A percentile compares a stretch with the other conserved stretches of the same genome.
These are phyloP conservation scores for Geophilus truncorum DNA, from an alignment of 2,888 invertebrate genomes.

Conservation along the genomic window DNA sequence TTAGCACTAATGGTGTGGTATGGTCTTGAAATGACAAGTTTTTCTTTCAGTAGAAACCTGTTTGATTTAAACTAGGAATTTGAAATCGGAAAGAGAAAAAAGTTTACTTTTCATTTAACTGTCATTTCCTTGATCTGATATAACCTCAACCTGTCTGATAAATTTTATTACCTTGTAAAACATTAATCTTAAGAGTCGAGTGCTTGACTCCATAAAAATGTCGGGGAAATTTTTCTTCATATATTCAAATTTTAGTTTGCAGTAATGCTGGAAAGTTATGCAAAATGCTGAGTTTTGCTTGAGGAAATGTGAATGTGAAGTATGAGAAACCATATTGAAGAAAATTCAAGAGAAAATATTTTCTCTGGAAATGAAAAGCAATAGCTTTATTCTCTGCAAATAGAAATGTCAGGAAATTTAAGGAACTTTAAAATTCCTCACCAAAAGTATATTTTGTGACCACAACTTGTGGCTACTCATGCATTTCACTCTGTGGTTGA, in stretches of 20 bases:
- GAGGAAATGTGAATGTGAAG: background rate
- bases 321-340: background rate
- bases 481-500: background rate
- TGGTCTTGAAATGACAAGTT: background rate
- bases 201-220: background rate
- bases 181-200: background rate
- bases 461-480: too few species aligned
- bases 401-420: too few species aligned
- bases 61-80: background rate
- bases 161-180: background rate
- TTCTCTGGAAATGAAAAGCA: too few species aligned
- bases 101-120: background rate
- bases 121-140: background rate
- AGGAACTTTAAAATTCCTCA: too few species aligned
- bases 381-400: too few species aligned
- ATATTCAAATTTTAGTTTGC: background rate
- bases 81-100: background rate
- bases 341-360: too few species aligned
- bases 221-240: background rate
- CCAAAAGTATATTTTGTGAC: too few species aligned
- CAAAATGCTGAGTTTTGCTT: background rate
- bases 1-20: background rate
- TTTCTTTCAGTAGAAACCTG: background rate
- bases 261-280: background rate
- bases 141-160: background rate